phyloP scores from a whole-genome alignment of 2,113 vertebrate genomes.

The Halichoerus grypus region DNA sequence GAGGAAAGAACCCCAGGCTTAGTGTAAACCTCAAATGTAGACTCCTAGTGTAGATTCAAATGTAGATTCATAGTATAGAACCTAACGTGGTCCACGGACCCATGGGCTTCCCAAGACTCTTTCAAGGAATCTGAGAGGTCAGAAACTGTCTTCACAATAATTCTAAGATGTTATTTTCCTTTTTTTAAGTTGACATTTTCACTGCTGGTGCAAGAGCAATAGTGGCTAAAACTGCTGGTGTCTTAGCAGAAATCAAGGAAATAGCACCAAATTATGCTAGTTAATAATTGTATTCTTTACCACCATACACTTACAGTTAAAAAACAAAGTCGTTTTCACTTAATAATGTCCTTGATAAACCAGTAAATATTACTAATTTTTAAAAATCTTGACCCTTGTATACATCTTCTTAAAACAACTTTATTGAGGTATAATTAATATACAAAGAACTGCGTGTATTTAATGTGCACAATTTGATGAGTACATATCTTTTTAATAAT shows the following conservation, averaged over 20 bases:
- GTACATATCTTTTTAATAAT: conserved; percentile 52
- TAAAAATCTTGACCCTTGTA: conserved; percentile 18
- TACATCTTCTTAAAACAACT: not conserved
- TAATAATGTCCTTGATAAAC: conserved; percentile 30
- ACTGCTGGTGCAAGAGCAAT: not conserved
- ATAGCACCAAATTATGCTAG: not conserved
- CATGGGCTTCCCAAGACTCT: not conserved
- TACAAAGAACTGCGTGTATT: not conserved
- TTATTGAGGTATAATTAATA: not conserved
- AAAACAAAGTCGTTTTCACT: conserved; percentile 38
- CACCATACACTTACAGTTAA: not conserved
- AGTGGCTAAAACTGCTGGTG: conserved; percentile 35
- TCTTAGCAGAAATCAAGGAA: conserved; percentile 14
- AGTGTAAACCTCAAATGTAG: conserved; percentile 12
- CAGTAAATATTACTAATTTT: conserved; percentile 52
- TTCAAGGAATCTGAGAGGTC: not conserved
- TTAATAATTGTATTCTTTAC: conserved; percentile 40
- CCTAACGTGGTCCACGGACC: not conserved
- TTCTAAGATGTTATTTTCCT: conserved; percentile 39
- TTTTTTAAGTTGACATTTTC: conserved; percentile 37
- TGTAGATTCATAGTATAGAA: not conserved
- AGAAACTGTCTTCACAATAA: conserved; percentile 38
- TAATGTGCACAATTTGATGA: not conserved
- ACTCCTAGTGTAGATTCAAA: not conserved
- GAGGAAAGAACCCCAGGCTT: conserved; percentile 9